Evolutionary conservation across 2,113 vertebrate species (phyloP).

Genomic region (Notarius quadriscutis): DNA sequence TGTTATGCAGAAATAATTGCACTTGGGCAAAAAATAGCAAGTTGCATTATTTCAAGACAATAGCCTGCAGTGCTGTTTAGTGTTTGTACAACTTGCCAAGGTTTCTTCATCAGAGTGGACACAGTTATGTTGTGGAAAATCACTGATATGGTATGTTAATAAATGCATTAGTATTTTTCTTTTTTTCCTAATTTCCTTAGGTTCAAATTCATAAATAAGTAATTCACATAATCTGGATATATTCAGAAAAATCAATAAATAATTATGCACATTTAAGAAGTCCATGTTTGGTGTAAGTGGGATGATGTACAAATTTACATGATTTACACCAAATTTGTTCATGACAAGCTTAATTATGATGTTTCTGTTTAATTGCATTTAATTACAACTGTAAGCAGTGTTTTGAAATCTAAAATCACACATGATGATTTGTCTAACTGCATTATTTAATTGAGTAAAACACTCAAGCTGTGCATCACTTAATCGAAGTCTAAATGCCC

Average conservation of each 20-base stretch:
- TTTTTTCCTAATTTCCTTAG: background rate
- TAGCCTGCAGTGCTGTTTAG: slow-evolving; percentile 35
- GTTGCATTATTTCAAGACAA: slow-evolving; percentile 59
- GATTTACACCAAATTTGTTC: slow-evolving; percentile 13
- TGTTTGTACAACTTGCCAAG: slow-evolving; percentile 10
- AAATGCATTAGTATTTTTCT: background rate
- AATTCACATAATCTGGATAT: background rate
- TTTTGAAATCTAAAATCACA: slow-evolving; percentile 16
- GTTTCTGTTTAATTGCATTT: slow-evolving; percentile 20
- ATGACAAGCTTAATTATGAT: slow-evolving; percentile 11
- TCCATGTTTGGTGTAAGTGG: background rate
- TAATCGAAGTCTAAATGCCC: slow-evolving; percentile 9
- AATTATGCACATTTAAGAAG: background rate
- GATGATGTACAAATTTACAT: slow-evolving; percentile 9
- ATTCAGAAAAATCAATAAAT: background rate
- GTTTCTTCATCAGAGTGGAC: slow-evolving; percentile 32
- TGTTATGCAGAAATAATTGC: slow-evolving; percentile 61
- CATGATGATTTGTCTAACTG: background rate
- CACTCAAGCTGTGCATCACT: slow-evolving; percentile 21
- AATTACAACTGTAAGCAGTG: slow-evolving; percentile 4
- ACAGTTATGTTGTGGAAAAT: slow-evolving; percentile 3
- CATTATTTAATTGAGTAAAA: slow-evolving; percentile 24
- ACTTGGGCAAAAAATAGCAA: slow-evolving; percentile 45
- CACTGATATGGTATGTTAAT: slow-evolving; percentile 8
- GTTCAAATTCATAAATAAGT: background rate